Base-by-base conservation (phyloP, 2,888 invertebrate species). In the Leptarthrus brevirostris region DNA sequence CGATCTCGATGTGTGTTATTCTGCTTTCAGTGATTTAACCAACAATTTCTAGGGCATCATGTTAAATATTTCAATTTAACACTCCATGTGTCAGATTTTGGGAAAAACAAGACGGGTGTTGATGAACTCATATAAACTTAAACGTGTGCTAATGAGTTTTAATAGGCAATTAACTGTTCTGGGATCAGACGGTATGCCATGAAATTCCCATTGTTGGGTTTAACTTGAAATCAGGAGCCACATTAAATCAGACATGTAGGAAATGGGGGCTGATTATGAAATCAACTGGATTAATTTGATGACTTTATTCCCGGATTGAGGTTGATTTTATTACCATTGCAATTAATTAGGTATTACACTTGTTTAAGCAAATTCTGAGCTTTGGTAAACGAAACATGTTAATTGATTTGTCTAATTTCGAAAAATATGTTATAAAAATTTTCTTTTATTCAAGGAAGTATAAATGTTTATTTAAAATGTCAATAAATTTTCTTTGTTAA, bases 1-100 rank as follows among this genome's bases (percentile, higher is more conserved):
- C 20, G 64, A 3, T 20, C 18, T 40, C 12, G n/a, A 24, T n/a
- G n/a, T 40, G 40, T 64, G 64, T 47, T n/a, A 18, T 64, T 22
- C n/a, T 16, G 10, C 61, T 61, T 36, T 34, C 16, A 64, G 22
- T 64, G 64, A 64, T 64, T 64, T 64, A 64, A 64, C 64, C 64
- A 24, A 64, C 44, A 64, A 18, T 40, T 44, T 44, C 64, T 44
- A 36, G 30, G 20, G 53, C 34, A 70, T 70, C 71, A 36, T 72
- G 44, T 72, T 56, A 75, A 75, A 73, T 73, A 73, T 75, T 75
- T 75, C 70, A 74, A 74, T 74, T 75, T 75, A 72, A 75, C 75
- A 75, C 75, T 61, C 74, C 56, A 72, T 70, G 64, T 72, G 75
- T 74, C 69, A 75, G 40, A 56, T 58, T 72, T 73, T 64, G 44